Evolutionary conservation across 1,140 invertebrate genomes (phyloP).

Genomic region (Arion vulgaris): DNA sequence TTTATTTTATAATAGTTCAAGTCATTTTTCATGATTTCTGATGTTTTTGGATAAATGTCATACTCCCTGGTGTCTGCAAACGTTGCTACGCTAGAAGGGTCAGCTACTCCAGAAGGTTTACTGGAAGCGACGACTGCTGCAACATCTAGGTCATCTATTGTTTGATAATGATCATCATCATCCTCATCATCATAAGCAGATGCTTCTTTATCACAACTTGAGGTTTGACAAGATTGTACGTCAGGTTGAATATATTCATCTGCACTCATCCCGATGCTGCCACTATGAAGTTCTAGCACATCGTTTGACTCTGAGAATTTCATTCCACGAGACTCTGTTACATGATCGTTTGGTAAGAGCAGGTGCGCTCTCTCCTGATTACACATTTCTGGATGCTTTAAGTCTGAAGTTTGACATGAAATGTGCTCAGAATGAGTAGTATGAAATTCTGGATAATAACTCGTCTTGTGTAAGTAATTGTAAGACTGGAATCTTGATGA

Average conservation of each 20-base stretch:
- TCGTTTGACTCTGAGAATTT: background rate
- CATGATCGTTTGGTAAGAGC: background rate
- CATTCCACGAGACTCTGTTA: background rate
- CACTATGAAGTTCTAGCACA: conserved; percentile 1
- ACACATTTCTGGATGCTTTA: background rate
- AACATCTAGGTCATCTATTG: background rate
- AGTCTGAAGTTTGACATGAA: background rate
- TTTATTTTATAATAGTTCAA: background rate
- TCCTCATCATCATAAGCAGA: background rate
- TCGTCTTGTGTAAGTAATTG: background rate
- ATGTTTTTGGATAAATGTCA: background rate
- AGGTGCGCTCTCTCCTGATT: background rate
- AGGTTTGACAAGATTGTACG: background rate
- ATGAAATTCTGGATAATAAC: conserved; percentile 20
- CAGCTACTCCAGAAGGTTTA: background rate
- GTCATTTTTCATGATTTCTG: background rate
- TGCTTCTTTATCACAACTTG: background rate
- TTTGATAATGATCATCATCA: background rate
- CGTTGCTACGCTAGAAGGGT: background rate
- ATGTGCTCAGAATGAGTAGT: background rate
- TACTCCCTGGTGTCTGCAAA: background rate
- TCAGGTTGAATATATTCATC: background rate
- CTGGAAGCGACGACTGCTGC: background rate
- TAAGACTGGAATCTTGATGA: background rate
- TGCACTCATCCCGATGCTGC: background rate